Conservation (phyloP, 2,113 vertebrate species). For the Halcyon senegalensis region DNA sequence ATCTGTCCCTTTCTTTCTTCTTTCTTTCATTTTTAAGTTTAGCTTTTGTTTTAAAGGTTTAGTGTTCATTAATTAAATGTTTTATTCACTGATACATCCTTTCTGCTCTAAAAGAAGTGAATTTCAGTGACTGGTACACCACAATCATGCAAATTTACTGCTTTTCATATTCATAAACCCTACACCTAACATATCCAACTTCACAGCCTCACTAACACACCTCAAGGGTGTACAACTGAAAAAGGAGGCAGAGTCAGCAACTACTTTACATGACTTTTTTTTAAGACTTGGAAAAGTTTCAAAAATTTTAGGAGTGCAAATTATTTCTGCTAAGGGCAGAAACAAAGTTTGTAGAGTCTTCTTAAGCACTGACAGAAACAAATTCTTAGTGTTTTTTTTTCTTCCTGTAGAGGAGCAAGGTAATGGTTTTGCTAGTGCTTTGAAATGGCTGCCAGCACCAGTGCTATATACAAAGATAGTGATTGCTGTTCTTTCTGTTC, state of each 20-base stretch:
- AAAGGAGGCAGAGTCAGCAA: constrained; percentile 56
- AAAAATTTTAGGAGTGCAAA: constrained; percentile 53
- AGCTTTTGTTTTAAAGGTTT: constrained; percentile 20
- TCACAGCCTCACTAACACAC: constrained; percentile 37
- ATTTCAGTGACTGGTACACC: constrained; percentile 49
- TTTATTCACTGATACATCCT: constrained; percentile 12
- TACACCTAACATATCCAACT: constrained; percentile 36
- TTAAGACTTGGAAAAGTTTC: constrained; percentile 22
- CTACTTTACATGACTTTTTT: neutral
- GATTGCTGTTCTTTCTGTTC: neutral
- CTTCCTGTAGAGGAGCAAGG: neutral
- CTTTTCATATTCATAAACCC: constrained; percentile 63
- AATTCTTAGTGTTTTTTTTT: neutral
- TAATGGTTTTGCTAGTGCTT: neutral
- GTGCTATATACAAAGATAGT: neutral
- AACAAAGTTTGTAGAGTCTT: constrained; percentile 17
- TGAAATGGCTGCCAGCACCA: neutral
- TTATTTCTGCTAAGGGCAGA: constrained; percentile 49
- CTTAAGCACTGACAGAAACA: neutral
- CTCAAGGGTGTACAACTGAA: constrained; percentile 27
- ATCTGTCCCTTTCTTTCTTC: neutral
- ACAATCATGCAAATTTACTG: constrained; percentile 55
- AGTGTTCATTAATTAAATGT: constrained; percentile 45
- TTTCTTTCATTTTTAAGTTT: neutral
- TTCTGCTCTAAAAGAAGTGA: constrained; percentile 50